phyloP scores from a whole-genome alignment of 2,113 vertebrate genomes.

The Garra rufa region DNA sequence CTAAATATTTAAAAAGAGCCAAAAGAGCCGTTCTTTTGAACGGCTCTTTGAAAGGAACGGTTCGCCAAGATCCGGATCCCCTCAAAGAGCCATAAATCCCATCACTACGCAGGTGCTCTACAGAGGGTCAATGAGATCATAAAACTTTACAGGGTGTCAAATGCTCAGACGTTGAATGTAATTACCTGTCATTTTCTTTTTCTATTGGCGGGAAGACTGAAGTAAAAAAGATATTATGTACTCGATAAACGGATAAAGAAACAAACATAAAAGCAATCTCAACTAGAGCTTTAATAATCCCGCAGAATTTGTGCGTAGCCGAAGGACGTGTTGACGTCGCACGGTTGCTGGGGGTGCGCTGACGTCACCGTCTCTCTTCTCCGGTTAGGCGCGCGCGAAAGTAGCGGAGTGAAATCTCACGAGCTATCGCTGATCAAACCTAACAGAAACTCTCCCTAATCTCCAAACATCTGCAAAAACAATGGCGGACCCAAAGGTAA shows the following conservation, averaged over 20 bases:
- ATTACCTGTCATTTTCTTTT: too few species aligned
- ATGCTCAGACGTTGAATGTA: neutral
- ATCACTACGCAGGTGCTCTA: neutral
- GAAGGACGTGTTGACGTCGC: neutral
- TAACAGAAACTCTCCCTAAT: slow-evolving; percentile 3
- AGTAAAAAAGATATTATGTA: neutral
- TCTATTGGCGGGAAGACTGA: neutral
- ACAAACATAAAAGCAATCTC: neutral
- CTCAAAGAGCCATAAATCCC: too few species aligned
- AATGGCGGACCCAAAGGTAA: slow-evolving; percentile 47
- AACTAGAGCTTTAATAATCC: neutral
- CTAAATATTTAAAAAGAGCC: too few species aligned
- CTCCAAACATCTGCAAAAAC: slow-evolving; percentile 44
- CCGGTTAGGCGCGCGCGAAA: slow-evolving; percentile 53
- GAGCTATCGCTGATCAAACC: neutral
- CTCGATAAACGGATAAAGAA: neutral
- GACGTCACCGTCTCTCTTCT: slow-evolving; percentile 44
- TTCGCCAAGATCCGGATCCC: too few species aligned
- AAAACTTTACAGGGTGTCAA: neutral
- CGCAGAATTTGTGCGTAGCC: neutral
- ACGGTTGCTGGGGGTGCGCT: slow-evolving; percentile 17
- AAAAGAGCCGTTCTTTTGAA: too few species aligned
- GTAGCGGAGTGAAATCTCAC: slow-evolving; percentile 11
- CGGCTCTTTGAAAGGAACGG: too few species aligned
- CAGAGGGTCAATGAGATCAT: neutral